These are phyloP conservation scores for Helicoverpa armigera DNA, from an alignment of 1,140 invertebrate species.

Conservation along the genomic window DNA sequence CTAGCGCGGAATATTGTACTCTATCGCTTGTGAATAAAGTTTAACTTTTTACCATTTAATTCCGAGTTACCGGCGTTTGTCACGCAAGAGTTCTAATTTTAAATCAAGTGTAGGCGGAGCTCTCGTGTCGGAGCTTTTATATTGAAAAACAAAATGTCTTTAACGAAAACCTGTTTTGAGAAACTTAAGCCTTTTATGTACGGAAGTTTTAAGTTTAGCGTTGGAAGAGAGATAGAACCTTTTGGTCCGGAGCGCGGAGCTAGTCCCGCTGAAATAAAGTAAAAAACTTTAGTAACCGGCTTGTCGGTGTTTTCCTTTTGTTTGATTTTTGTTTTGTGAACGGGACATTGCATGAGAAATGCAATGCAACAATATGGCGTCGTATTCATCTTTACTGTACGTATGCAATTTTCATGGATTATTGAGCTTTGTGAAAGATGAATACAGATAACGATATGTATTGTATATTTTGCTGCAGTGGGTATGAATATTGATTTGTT, in stretches of 20 bases:
- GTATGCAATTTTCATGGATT: conserved; percentile 61
- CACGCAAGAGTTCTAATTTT: conserved; percentile 86
- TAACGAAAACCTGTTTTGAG: conserved; percentile 84
- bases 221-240: conserved; percentile 74
- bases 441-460: conserved; percentile 30
- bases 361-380: conserved; percentile 83
- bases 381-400: conserved; percentile 65
- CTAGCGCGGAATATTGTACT: conserved; percentile 79
- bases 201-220: conserved; percentile 77
- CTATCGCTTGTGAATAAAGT: conserved; percentile 82
- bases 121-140: conserved; percentile 80
- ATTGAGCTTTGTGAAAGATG: conserved; percentile 53
- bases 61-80: conserved; percentile 83
- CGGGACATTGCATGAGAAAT: conserved; percentile 85
- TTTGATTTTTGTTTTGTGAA: conserved; percentile 84
- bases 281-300: conserved; percentile 85
- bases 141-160: conserved; percentile 85
- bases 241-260: conserved; percentile 63
- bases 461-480: conserved; percentile 8
- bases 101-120: conserved; percentile 86
- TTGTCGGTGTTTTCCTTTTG: conserved; percentile 84
- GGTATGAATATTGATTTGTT: conserved; percentile 12
- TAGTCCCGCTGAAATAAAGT: conserved; percentile 79
- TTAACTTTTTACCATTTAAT: conserved; percentile 84
- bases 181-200: conserved; percentile 85